Conservation (phyloP, 2,797 vertebrate species). For the Acanthiza pusilla region DNA sequence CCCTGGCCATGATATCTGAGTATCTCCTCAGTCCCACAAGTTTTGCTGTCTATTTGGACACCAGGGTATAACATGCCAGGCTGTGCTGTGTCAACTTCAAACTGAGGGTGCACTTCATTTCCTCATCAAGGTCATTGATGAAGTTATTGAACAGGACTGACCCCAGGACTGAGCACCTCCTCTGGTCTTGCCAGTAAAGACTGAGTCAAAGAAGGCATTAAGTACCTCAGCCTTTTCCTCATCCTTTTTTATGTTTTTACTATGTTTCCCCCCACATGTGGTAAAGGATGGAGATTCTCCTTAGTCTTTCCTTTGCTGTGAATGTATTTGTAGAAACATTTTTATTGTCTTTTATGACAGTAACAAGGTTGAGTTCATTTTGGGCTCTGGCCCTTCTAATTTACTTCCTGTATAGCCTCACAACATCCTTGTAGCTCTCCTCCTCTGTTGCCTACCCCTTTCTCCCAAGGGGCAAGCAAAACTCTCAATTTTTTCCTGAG, state of each 20-base stretch:
- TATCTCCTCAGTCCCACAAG: neutral
- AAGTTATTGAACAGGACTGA: neutral
- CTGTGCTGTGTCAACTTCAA: neutral
- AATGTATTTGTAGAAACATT: neutral
- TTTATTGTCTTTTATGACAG: neutral
- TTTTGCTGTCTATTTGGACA: neutral
- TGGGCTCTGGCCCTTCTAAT: neutral
- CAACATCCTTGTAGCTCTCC: neutral
- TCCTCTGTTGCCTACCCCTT: neutral
- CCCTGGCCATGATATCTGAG: neutral
- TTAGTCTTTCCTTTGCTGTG: neutral
- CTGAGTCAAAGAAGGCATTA: neutral
- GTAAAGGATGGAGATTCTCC: neutral
- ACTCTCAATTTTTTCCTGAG: neutral
- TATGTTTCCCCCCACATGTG: rapidly evolving
- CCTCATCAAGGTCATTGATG: neutral
- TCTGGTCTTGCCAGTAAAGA: neutral
- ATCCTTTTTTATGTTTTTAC: neutral
- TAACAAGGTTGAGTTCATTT: neutral
- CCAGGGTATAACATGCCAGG: neutral
- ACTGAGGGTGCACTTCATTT: neutral
- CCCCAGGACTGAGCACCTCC: rapidly evolving
- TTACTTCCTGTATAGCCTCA: neutral
- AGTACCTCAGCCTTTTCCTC: neutral
- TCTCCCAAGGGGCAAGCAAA: neutral